Evolutionary conservation across 2,113 vertebrate genomes (phyloP), one percentile per base, ranked within the genome.

Genomic region (Ciconia stormi): DNA sequence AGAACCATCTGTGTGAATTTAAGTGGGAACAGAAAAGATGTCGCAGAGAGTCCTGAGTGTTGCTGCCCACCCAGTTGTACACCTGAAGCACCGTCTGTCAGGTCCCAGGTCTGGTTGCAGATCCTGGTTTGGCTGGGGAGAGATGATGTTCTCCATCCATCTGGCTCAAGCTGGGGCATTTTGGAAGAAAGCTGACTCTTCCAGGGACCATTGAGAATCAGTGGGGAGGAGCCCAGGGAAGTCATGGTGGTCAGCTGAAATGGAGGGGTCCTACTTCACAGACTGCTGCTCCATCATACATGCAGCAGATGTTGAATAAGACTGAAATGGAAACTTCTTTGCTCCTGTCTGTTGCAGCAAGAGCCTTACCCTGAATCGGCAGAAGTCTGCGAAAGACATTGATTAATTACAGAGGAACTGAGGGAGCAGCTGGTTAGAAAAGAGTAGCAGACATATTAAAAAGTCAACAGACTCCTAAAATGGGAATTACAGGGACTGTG

Each of bases 291-390:
- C 63, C 30, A 16, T 63, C 53, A 14, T 25, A 23, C 56, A 11
- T 3, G 2, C 42, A 55, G 10, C 38, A 1, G 1, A 2, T 44
- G 27, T 3, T 58, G 67, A 73, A 13, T 27, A 40, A 52, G n/a
- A 62, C 74, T 72, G 44, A 70, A 47, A 16, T 70, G 32, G 59
- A 27, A 87, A n/a, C 69, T 78, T 47, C 30, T 74, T 69, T 89
- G 62, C 53, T 86, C 17, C 47, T 86, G 30, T 78, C 46, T 91
- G 20, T 65, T 5, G 0, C 46, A 65, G 72, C 78, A 70, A 49
- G 67, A 89, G 53, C 55, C n/a, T 65, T 59, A 14, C 30, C 16
- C 63, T 52, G 1, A 38, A 30, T 46, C 3, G 4, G 30, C 38
- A 82, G 40, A 79, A 38, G 4, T 82, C 56, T 81, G 13, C 9